These are phyloP conservation scores for Musca vetustissima DNA, from an alignment of 1,140 invertebrate species.

Conservation along the genomic window DNA sequence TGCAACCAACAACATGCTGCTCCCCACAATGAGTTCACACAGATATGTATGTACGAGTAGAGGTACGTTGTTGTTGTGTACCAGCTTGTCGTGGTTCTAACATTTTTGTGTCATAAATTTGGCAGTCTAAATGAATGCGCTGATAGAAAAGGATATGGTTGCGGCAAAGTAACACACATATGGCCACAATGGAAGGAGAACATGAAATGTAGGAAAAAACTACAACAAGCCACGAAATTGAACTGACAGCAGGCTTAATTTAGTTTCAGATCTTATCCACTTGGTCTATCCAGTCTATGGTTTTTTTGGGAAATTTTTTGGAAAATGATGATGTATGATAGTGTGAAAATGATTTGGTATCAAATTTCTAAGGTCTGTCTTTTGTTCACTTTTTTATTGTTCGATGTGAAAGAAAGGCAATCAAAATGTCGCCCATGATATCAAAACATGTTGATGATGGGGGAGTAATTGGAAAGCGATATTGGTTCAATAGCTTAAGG, in stretches of 20 bases:
- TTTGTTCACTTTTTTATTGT: not conserved
- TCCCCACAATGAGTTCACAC: no score
- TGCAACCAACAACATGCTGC: no score
- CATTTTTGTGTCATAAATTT: slow-evolving; percentile 9
- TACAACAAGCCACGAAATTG: no score
- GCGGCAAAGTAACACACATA: not conserved
- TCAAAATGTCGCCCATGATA: not conserved
- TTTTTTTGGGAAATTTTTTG: not conserved
- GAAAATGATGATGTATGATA: not conserved
- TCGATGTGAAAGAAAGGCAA: not conserved
- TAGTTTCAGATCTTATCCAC: not conserved
- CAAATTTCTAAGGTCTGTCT: not conserved
- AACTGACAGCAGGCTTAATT: slow-evolving; percentile 8
- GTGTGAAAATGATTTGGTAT: slow-evolving; percentile 9
- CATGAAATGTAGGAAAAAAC: no score
- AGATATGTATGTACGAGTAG: no score
- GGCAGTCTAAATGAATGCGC: slow-evolving; percentile 12
- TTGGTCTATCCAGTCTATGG: not conserved
- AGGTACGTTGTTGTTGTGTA: no score
- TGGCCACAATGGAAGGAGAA: not conserved
- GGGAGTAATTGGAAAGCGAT: no score
- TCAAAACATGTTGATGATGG: no score
- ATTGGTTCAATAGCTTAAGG: no score
- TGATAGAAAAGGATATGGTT: slow-evolving; percentile 17
- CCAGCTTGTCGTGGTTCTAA: no score